Percentiles rank a stretch among this genome's conserved stretches.
Conservation (phyloP, 1,140 invertebrate species). For the Formica exsecta region DNA sequence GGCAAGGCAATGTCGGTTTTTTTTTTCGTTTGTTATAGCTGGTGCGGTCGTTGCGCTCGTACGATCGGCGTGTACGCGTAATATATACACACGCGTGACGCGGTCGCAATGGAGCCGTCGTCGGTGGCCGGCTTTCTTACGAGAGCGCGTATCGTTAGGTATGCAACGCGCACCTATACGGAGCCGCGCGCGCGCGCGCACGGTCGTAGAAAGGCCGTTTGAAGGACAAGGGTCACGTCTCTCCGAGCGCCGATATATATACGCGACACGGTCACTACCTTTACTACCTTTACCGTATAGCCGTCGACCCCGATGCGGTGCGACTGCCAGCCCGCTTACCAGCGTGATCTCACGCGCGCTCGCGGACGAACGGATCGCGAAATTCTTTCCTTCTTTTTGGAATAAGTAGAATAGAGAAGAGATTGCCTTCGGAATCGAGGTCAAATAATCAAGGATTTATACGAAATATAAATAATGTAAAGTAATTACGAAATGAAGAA, state of each 20-base stretch:
- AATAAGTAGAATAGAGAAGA: neutral
- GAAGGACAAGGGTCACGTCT: constrained; percentile 81
- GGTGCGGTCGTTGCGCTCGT: constrained; percentile 45
- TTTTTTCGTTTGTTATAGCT: neutral
- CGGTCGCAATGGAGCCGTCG: constrained; percentile 62
- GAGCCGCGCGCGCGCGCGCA: constrained; percentile 32
- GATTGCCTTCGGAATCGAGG: constrained; percentile 8
- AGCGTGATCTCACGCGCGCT: neutral
- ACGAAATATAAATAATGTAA: too few relatives aligned
- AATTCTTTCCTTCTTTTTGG: constrained; percentile 14
- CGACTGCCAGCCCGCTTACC: neutral
- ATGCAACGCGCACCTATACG: constrained; percentile 73
- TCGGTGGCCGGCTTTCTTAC: constrained; percentile 73
- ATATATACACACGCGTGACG: constrained; percentile 25
- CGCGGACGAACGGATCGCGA: constrained; percentile 7
- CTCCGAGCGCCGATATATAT: constrained; percentile 67
- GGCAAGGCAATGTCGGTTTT: too few relatives aligned
- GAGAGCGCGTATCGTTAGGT: constrained; percentile 68
- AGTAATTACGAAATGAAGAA: neutral
- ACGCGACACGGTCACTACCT: constrained; percentile 67
- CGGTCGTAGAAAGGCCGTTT: constrained; percentile 80
- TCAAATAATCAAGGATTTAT: constrained; percentile 8
- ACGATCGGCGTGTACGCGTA: neutral
- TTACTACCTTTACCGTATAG: constrained; percentile 74
- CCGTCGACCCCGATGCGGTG: constrained; percentile 40